A percentile compares a stretch with the other conserved stretches of the same genome.
Evolutionary conservation across 2,113 vertebrate genomes (phyloP).

Genomic region (Microtus ochrogaster): DNA sequence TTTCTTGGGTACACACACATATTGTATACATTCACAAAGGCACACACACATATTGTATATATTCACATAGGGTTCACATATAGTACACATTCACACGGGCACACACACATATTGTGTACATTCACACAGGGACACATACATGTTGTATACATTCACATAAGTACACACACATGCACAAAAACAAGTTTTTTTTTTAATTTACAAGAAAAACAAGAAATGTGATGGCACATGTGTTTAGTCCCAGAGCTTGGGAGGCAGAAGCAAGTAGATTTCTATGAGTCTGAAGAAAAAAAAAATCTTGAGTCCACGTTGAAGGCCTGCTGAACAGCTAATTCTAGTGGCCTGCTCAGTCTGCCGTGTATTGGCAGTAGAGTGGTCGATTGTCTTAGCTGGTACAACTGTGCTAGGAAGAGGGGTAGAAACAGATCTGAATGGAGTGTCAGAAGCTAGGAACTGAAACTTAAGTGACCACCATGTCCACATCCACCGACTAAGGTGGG

Average conservation of each 20-base stretch:
- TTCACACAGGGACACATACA: too few species aligned
- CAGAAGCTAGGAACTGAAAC: neutral
- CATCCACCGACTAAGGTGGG: neutral
- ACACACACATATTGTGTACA: neutral
- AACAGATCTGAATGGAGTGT: neutral
- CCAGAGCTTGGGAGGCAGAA: neutral
- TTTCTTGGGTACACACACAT: neutral
- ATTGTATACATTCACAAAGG: too few species aligned
- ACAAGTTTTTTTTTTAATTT: neutral
- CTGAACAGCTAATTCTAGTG: too few species aligned
- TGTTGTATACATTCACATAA: too few species aligned
- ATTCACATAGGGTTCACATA: too few species aligned
- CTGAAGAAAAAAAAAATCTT: neutral
- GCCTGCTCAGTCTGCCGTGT: neutral
- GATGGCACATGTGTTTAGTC: neutral
- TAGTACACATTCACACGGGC: too few species aligned
- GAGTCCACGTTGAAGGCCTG: neutral
- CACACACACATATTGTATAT: too few species aligned
- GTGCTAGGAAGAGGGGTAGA: neutral
- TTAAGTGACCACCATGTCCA: neutral
- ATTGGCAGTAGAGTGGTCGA: neutral
- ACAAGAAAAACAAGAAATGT: neutral
- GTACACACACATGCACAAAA: neutral
- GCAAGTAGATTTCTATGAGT: neutral
- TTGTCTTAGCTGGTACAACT: neutral